A percentile compares a stretch with the other conserved stretches of the same genome.
Conservation (phyloP, 2,113 vertebrate species). For the Hystrix brachyura region DNA sequence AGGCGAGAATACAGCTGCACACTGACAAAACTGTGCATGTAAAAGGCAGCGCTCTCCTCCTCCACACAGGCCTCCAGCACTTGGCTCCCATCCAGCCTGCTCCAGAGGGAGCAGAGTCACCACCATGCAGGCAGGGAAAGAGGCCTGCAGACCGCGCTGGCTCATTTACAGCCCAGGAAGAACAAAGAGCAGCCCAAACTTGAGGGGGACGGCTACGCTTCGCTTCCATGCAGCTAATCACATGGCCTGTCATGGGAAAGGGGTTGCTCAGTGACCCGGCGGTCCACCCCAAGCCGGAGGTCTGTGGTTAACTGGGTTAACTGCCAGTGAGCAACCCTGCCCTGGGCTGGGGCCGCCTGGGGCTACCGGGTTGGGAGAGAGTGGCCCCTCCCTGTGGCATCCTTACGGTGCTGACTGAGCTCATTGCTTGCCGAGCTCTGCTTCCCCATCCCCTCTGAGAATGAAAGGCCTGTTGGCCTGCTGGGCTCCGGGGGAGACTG, state of each 20-base stretch:
- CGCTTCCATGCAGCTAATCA: neutral
- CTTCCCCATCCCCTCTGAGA: neutral
- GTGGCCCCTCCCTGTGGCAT: fast-evolving
- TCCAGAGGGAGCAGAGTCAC: neutral
- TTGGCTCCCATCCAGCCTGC: fast-evolving
- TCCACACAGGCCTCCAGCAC: neutral
- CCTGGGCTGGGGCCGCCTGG: neutral
- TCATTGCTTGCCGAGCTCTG: neutral
- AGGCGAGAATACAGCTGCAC: neutral
- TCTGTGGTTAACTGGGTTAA: too few relatives aligned
- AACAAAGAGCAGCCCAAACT: neutral
- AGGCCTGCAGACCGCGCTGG: neutral
- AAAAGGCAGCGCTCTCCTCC: slow-evolving; percentile 28
- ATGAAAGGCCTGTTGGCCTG: neutral
- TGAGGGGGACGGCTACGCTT: neutral
- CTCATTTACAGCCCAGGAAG: neutral
- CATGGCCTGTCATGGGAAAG: neutral
- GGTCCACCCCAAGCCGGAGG: too few relatives aligned
- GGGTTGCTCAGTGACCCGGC: too few relatives aligned
- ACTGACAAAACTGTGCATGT: neutral
- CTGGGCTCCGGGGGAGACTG: neutral
- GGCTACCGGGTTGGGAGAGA: too few relatives aligned
- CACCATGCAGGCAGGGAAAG: neutral
- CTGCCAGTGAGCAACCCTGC: neutral
- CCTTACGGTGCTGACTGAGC: neutral